phyloP scores from a whole-genome alignment of 2,797 vertebrate species.

The Lepidocolaptes lacrymiger region DNA sequence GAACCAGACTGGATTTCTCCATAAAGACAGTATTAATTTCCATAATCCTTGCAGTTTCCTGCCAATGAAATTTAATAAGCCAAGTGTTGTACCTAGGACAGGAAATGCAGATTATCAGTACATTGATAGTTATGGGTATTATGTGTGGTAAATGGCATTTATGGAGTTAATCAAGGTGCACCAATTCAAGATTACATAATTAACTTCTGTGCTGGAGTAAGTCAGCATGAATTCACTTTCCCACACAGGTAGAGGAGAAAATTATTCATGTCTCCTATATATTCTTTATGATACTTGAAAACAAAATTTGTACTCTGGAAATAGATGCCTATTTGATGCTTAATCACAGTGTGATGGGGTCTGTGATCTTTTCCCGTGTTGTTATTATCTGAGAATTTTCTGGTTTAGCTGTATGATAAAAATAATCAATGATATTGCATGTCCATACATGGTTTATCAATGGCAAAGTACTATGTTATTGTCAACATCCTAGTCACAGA shows the following conservation, averaged over 20 bases:
- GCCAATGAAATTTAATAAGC: background rate
- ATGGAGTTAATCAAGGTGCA: background rate
- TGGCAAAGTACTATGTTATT: conserved; percentile 17
- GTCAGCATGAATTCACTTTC: background rate
- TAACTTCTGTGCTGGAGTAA: background rate
- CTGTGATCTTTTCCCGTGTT: background rate
- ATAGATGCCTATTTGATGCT: background rate
- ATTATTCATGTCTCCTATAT: background rate
- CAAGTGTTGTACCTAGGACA: background rate
- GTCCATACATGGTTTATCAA: background rate
- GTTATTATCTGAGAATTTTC: conserved; percentile 7
- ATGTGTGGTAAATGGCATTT: background rate
- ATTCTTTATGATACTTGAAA: background rate
- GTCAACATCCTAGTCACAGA: conserved; percentile 43
- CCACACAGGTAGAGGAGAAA: background rate
- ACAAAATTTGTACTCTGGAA: background rate
- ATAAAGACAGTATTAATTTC: background rate
- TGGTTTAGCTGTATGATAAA: conserved; percentile 17
- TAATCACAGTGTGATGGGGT: background rate
- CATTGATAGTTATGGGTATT: background rate
- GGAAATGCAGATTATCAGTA: background rate
- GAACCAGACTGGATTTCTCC: background rate
- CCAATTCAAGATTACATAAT: background rate
- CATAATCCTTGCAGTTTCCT: background rate
- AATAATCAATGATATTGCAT: background rate